Conservation (phyloP, 2,888 invertebrate genomes). For the Cetonia aurata region DNA sequence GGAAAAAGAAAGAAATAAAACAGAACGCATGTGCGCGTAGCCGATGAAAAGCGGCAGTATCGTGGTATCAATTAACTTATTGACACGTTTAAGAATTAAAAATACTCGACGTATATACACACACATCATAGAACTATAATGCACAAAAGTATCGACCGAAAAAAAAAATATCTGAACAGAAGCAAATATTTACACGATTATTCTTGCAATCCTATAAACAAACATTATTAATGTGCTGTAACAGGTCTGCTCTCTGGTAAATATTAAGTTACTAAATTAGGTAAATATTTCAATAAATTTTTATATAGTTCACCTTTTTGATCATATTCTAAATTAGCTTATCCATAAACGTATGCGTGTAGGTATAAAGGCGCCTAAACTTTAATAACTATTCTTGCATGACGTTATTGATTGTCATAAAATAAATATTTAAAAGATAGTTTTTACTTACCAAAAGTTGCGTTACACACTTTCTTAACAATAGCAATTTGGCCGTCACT, state of each 20-base stretch:
- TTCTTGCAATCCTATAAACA: conserved; percentile 37
- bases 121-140: not conserved
- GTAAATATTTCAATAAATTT: conserved; percentile 31
- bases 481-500: conserved; percentile 29
- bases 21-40: conserved; percentile 22
- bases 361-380: not conserved
- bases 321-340: not conserved
- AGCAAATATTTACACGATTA: conserved; percentile 37
- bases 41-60: conserved; percentile 32
- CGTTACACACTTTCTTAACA: conserved; percentile 57
- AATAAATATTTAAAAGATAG: no score
- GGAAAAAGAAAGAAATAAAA: conserved; percentile 6
- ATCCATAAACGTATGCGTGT: conserved; percentile 9
- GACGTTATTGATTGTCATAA: no score
- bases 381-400: no score
- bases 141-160: not conserved
- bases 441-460: conserved; percentile 60
- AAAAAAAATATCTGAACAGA: conserved; percentile 5
- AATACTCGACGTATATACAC: conserved; percentile 17
- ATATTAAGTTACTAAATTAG: conserved; percentile 10
- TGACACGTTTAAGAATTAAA: conserved; percentile 37
- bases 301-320: not conserved
- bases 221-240: conserved; percentile 33
- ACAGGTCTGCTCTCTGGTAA: conserved; percentile 22
- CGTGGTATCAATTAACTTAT: conserved; percentile 39